Evolutionary conservation across 2,797 vertebrate genomes (phyloP).

Genomic region (Acanthornis magna): DNA sequence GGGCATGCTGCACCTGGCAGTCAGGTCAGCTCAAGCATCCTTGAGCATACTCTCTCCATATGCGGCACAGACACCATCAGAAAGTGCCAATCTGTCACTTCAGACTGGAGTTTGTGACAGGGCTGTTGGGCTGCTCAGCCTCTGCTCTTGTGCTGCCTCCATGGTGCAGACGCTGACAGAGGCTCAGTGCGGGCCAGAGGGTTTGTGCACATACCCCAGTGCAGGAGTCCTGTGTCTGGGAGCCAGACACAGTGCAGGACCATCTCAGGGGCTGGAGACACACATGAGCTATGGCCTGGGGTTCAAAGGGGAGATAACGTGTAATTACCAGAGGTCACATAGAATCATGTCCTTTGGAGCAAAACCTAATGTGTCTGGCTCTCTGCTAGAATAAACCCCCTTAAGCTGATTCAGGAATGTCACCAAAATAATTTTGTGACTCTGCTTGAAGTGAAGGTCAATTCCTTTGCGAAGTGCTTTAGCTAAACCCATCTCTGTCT

Average conservation of each 20-base stretch:
- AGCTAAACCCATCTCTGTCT: not conserved
- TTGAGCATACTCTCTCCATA: not conserved
- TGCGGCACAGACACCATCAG: accelerated
- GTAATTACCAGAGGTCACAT: not conserved
- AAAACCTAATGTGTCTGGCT: not conserved
- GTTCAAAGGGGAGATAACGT: not conserved
- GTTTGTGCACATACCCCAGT: not conserved
- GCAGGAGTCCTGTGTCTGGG: not conserved
- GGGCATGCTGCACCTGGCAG: not conserved
- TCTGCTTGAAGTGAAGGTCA: not conserved
- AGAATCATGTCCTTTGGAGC: not conserved
- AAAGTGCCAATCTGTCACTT: not conserved
- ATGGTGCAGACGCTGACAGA: not conserved
- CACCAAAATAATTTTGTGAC: not conserved
- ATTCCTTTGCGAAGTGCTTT: not conserved
- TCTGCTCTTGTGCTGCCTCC: not conserved
- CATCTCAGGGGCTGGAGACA: not conserved
- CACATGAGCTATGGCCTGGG: not conserved
- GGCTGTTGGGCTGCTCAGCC: not conserved
- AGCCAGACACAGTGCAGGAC: not conserved
- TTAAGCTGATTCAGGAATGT: not conserved
- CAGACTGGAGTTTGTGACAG: not conserved
- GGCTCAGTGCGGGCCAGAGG: not conserved
- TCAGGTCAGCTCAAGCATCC: not conserved
- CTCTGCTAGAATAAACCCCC: not conserved